Conservation (phyloP, 1,140 invertebrate species). For the Bombus terrestris region DNA sequence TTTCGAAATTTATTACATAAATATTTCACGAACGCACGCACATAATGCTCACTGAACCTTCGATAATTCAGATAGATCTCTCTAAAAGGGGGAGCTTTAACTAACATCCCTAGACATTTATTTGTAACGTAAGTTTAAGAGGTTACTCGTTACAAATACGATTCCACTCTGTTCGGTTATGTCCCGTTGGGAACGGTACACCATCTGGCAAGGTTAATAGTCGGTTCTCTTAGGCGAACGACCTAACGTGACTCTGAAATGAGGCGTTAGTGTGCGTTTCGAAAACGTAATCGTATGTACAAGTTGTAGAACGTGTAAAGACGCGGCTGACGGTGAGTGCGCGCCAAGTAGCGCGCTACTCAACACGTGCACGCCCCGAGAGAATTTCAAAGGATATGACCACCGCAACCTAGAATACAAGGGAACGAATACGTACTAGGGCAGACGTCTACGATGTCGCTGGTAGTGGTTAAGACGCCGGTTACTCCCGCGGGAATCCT, state of each 20-base stretch:
- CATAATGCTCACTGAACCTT: not conserved
- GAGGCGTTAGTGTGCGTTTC: constrained; percentile 32
- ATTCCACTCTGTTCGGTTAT: constrained; percentile 22
- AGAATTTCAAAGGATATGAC: constrained; percentile 68
- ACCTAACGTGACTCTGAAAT: constrained; percentile 57
- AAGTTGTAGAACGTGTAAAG: constrained; percentile 51
- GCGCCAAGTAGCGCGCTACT: constrained; percentile 28
- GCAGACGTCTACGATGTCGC: constrained; percentile 18
- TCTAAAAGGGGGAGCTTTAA: not conserved
- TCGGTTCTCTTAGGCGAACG: constrained; percentile 57
- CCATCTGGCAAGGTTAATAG: constrained; percentile 63
- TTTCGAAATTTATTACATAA: not conserved
- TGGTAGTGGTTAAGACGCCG: constrained; percentile 52
- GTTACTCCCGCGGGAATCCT: constrained; percentile 74
- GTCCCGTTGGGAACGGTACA: constrained; percentile 24
- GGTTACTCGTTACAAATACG: constrained; percentile 52
- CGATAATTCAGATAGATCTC: not conserved
- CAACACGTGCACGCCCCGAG: constrained; percentile 63
- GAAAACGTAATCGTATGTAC: constrained; percentile 42
- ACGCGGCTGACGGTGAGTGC: constrained; percentile 23
- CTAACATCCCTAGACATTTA: constrained; percentile 36
- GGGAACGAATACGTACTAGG: constrained; percentile 25
- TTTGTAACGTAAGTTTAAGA: constrained; percentile 36
- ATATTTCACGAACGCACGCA: not conserved
- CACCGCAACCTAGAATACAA: constrained; percentile 46